phyloP scores from a whole-genome alignment of 2,113 vertebrate genomes.

The Osmerus mordax region DNA sequence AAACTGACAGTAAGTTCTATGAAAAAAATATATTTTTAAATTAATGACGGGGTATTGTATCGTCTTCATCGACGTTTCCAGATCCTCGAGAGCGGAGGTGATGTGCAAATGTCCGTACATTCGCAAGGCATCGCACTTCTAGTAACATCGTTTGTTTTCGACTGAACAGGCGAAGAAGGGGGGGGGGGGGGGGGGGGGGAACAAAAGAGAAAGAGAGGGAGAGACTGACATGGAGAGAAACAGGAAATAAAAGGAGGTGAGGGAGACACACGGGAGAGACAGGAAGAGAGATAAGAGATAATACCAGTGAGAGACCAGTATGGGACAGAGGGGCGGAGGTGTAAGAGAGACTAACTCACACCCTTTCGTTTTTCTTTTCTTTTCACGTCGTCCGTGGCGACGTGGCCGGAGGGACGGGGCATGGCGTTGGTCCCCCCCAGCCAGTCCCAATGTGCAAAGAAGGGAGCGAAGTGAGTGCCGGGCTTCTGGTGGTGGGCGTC shows the following conservation, averaged over 20 bases:
- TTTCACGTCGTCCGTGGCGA: slow-evolving; percentile 33
- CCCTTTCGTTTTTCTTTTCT: slow-evolving; percentile 45
- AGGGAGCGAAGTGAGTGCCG: slow-evolving; percentile 74
- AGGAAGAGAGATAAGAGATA: slow-evolving; percentile 23
- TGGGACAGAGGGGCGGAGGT: neutral
- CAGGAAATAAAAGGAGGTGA: slow-evolving; percentile 9
- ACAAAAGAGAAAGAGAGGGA: neutral
- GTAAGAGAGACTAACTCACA: slow-evolving; percentile 22
- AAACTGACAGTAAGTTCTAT: neutral
- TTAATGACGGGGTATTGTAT: neutral
- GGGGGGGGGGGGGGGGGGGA: slow-evolving; percentile 7
- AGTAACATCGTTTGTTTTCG: neutral
- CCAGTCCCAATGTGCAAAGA: slow-evolving; percentile 80
- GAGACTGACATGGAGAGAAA: neutral
- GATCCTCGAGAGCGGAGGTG: neutral
- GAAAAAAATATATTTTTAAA: slow-evolving; percentile 14
- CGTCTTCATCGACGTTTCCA: too few species aligned
- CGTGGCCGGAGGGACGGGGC: slow-evolving; percentile 29
- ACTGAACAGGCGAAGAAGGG: slow-evolving; percentile 7
- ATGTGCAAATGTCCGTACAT: neutral
- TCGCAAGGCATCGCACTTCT: too few species aligned
- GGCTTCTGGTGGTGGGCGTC: slow-evolving; percentile 74
- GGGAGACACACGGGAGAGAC: slow-evolving; percentile 4
- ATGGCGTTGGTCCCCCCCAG: slow-evolving; percentile 65
- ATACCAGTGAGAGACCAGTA: slow-evolving; percentile 6